Conservation (phyloP, 2,113 vertebrate species). For the Vicugna pacos region DNA sequence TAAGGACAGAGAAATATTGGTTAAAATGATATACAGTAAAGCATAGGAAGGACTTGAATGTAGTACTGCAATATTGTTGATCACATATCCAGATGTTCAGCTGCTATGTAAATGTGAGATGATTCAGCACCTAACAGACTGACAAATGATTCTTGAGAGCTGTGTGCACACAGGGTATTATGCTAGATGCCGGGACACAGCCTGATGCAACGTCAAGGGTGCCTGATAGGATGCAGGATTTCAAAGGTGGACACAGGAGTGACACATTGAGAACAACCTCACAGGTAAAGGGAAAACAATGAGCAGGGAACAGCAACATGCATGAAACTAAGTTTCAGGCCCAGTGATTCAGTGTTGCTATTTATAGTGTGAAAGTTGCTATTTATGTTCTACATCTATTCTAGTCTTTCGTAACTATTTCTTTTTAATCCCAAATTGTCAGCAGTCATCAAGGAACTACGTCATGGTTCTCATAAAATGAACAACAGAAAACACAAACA, state of each 20-base stretch:
- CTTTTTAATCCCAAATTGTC: not conserved
- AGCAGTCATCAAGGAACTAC: not conserved
- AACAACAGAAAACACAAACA: not conserved
- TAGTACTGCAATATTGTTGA: not conserved
- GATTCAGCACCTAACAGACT: not conserved
- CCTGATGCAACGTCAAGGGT: not conserved
- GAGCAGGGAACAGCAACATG: not conserved
- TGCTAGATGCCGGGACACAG: not conserved
- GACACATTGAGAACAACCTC: not conserved
- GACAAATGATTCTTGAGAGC: not conserved
- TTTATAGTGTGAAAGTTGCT: not conserved
- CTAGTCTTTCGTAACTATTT: not conserved
- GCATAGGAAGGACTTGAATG: not conserved
- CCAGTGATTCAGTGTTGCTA: not conserved
- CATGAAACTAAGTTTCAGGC: not conserved
- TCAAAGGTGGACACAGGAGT: not conserved
- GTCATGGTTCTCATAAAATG: slow-evolving; percentile 12
- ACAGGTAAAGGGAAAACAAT: not conserved
- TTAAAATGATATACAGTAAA: slow-evolving; percentile 30
- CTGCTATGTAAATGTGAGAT: not conserved
- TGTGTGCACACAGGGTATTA: not conserved
- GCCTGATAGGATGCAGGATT: not conserved
- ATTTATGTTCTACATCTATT: not conserved
- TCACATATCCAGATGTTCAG: not conserved
- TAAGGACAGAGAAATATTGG: not conserved